phyloP scores from a whole-genome alignment of 2,113 vertebrate species.

The Dasyurus viverrinus region DNA sequence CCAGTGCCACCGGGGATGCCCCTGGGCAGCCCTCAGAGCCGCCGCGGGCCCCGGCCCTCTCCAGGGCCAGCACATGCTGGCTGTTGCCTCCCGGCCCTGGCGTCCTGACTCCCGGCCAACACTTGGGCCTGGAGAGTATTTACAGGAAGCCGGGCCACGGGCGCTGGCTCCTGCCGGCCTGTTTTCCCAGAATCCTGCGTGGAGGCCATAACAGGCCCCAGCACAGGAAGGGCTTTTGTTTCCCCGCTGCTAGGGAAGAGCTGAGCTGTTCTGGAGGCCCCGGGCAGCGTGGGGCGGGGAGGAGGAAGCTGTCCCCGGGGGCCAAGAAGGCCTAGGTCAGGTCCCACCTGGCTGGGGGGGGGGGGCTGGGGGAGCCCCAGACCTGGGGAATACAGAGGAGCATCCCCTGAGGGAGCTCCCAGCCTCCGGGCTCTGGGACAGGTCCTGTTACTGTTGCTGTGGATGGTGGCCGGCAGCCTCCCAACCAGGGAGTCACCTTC shows the following conservation, averaged over 20 bases:
- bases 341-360: background rate
- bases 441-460: background rate
- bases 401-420: background rate
- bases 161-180: background rate
- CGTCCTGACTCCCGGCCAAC: background rate
- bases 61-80: background rate
- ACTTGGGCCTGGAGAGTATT: background rate
- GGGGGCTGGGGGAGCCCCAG: background rate
- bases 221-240: background rate
- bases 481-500: rapidly evolving
- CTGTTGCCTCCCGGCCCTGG: no score
- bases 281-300: background rate
- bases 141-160: background rate
- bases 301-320: background rate
- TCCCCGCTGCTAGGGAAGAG: background rate
- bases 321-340: background rate
- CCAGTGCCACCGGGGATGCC: no score
- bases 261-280: background rate
- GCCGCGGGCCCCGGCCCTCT: background rate
- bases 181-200: background rate
- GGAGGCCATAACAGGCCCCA: background rate
- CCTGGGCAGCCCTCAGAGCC: background rate
- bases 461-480: background rate
- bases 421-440: background rate
- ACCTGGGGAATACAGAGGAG: background rate